Conservation (phyloP, 2,113 vertebrate genomes). For the Melanotaenia duboulayi region DNA sequence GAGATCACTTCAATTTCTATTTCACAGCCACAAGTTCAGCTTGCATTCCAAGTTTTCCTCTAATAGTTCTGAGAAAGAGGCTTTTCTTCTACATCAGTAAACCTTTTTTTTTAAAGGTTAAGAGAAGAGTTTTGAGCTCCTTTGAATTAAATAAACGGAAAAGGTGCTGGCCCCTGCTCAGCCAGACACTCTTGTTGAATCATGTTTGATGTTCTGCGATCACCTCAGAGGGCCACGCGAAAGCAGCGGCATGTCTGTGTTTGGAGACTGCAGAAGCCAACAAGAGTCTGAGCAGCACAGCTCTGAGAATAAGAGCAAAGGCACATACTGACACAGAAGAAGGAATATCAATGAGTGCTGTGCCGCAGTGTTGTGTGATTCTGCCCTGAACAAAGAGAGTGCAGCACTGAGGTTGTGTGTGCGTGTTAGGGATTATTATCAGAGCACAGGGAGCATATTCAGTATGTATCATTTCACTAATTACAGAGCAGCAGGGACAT, state of each 20-base stretch:
- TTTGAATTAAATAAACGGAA: conserved; percentile 34
- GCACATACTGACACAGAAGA: conserved; percentile 63
- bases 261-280: conserved; percentile 42
- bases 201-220: conserved; percentile 48
- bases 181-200: conserved; percentile 44
- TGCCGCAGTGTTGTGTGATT: conserved; percentile 65
- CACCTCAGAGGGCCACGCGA: conserved; percentile 37
- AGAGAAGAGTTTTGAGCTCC: conserved; percentile 7
- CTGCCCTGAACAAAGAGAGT: conserved; percentile 42
- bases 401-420: conserved; percentile 24
- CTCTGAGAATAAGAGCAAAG: conserved; percentile 69
- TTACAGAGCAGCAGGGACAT: conserved; percentile 68
- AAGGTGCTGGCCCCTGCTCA: conserved; percentile 23
- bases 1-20: conserved; percentile 10
- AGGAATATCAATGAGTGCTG: conserved; percentile 73
- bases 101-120: conserved; percentile 18
- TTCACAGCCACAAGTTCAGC: conserved; percentile 5
- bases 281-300: conserved; percentile 39
- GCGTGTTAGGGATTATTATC: conserved; percentile 55
- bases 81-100: conserved; percentile 10
- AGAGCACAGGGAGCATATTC: conserved; percentile 54
- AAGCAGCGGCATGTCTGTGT: conserved; percentile 10
- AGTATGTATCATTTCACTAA: conserved; percentile 76
- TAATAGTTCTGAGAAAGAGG: neutral
- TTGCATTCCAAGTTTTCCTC: conserved; percentile 9